Conservation (phyloP, 2,888 invertebrate species). For the Meteorus cinctellus region DNA sequence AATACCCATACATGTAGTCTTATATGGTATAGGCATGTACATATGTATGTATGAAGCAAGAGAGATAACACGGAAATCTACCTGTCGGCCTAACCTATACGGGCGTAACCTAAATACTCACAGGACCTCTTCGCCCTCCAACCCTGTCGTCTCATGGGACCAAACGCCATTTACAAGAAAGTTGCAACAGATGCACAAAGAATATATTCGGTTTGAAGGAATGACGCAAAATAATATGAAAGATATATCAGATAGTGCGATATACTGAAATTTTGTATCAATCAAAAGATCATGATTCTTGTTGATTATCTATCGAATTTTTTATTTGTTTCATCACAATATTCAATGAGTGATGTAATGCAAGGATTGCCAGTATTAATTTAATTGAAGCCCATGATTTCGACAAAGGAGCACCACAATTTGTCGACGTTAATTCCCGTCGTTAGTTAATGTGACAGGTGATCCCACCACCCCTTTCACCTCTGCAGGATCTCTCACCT, state of each 20-base stretch:
- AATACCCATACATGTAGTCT: neutral
- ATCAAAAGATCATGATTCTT: neutral
- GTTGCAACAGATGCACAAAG: conserved; percentile 26
- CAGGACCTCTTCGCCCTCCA: conserved; percentile 49
- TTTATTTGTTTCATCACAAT: neutral
- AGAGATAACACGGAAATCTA: conserved; percentile 36
- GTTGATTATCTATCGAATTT: neutral
- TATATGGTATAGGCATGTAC: neutral
- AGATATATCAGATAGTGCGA: neutral
- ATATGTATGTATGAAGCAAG: conserved; percentile 15
- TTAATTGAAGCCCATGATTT: conserved; percentile 29
- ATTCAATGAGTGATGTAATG: neutral
- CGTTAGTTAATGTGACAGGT: conserved; percentile 39
- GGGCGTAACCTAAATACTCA: conserved; percentile 56
- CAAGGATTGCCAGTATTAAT: conserved; percentile 30
- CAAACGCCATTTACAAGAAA: conserved; percentile 36
- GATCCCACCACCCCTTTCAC: conserved; percentile 17
- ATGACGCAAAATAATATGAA: conserved; percentile 1
- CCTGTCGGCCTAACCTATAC: conserved; percentile 47
- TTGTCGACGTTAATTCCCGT: conserved; percentile 32
- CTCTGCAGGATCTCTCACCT: conserved; percentile 4
- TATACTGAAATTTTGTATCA: no score
- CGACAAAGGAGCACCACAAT: conserved; percentile 20
- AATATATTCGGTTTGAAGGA: conserved; percentile 31
- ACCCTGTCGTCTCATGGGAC: conserved; percentile 15